These are phyloP conservation scores for Mus caroli DNA, from an alignment of 2,797 vertebrate genomes.

Conservation along the genomic window DNA sequence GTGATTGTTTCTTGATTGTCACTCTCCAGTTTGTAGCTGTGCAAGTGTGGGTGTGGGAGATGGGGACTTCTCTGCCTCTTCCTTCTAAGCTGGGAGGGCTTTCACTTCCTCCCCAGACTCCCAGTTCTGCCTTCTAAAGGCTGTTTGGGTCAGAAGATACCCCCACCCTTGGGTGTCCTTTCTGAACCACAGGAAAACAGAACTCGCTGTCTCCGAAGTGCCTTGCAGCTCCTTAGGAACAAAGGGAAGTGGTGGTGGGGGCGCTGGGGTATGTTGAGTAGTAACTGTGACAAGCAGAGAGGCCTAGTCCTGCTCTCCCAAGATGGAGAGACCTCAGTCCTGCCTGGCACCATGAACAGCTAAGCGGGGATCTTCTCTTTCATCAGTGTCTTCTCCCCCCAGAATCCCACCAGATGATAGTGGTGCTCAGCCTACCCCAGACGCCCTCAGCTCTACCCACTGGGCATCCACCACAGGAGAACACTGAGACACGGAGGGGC, in stretches of 20 bases:
- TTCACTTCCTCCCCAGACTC: constrained; percentile 78
- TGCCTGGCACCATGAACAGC: neutral
- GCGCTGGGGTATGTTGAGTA: neutral
- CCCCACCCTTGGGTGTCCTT: neutral
- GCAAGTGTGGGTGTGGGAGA: constrained; percentile 66
- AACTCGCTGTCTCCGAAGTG: neutral
- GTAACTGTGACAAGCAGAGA: neutral
- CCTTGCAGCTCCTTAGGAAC: neutral
- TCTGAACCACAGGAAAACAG: neutral
- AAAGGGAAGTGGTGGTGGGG: neutral
- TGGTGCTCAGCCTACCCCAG: neutral
- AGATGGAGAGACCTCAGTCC: neutral
- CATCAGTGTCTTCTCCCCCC: neutral
- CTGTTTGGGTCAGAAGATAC: neutral
- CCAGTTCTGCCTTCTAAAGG: constrained; percentile 72
- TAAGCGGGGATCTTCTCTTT: neutral
- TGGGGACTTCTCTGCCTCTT: constrained; percentile 69
- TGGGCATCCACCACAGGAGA: neutral
- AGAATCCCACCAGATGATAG: neutral
- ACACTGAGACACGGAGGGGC: neutral
- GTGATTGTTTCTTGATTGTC: constrained; percentile 39
- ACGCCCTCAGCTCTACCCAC: neutral
- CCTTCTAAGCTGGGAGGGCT: constrained; percentile 57
- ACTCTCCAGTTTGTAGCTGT: constrained; percentile 11
- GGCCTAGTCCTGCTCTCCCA: neutral